Evolutionary conservation across 2,797 vertebrate species (phyloP), one percentile per base, ranked within the genome.

Genomic region (Artibeus jamaicensis): DNA sequence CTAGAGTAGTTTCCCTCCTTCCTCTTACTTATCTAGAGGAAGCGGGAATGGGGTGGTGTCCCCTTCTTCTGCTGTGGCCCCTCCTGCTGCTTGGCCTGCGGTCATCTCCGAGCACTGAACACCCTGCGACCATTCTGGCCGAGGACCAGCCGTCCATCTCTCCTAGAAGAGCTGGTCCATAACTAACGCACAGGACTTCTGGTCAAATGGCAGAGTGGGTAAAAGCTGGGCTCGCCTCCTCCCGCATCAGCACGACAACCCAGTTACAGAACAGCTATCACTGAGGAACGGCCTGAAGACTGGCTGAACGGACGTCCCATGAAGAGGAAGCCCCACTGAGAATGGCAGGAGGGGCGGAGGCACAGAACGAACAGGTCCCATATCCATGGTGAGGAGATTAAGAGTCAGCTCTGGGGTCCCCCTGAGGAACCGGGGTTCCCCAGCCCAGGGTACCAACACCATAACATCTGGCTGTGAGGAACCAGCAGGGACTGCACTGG

Each of bases 21-120:
- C 90, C 95, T 94, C 79, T 88, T 79, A 86, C 78, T 97, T 83
- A 96, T 95, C 96, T 85, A 97, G 96, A 74, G 95, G 81, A 82
- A 67, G 21, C 39, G 12, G 42, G 24, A 50, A n/a, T 1, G 87
- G 91, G 86, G 93, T 91, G 88, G 89, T 42, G 83, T 29, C 26
- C 84, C 37, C 93, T 85, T 93, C 92, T 90, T 15, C 73, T 97
- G 95, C 89, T 93, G 92, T 48, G 44, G 70, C 0, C 62, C 57
- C 83, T 62, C 70, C 76, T 96, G 26, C 74, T 46, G 73, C 94
- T 89, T 59, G 21, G 86, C 24, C 93, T 59, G 81, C 87, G 96
- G 92, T 86, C 92, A 1, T 62, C 82, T 97, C 85, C 90, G 77
- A 87, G 78, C 81, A 76, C 96, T 2, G 26, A 42, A n/a, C 55